Evolutionary conservation across 2,797 vertebrate genomes (phyloP).

Genomic region (Premnoplex brunnescens): DNA sequence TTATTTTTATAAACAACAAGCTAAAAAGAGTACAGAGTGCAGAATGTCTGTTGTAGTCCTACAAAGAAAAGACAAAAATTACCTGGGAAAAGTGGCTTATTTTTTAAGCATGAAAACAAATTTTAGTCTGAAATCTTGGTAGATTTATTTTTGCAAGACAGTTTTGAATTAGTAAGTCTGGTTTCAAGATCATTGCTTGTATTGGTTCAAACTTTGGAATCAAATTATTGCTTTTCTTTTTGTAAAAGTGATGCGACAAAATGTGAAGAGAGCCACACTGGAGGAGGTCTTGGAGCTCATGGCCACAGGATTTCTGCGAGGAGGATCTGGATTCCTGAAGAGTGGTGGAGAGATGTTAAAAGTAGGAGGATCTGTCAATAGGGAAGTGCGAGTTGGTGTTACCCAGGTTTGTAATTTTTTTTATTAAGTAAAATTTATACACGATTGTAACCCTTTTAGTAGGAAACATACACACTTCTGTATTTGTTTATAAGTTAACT

Average conservation of each 20-base stretch:
- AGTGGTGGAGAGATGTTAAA: conserved; percentile 99
- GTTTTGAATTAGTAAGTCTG: background rate
- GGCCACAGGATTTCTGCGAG: conserved; percentile 95
- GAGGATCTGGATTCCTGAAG: conserved; percentile 95
- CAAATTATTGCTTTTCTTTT: conserved; percentile 7
- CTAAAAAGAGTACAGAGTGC: background rate
- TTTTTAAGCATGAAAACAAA: background rate
- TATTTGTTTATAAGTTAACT: background rate
- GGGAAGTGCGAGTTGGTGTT: conserved; percentile 97
- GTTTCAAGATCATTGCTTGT: background rate
- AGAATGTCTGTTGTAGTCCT: background rate
- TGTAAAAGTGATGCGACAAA: conserved; percentile 94
- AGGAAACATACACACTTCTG: background rate
- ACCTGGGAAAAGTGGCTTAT: background rate
- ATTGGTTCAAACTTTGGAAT: background rate
- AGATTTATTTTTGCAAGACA: background rate
- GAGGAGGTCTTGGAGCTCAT: conserved; percentile 97
- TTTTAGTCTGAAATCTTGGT: background rate
- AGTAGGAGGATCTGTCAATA: conserved; percentile 94
- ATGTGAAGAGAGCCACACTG: conserved; percentile 93
- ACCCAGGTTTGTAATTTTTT: conserved; percentile 87
- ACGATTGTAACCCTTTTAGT: background rate
- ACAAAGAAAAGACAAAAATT: background rate
- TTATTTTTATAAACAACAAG: background rate
- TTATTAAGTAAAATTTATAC: background rate